These are phyloP conservation scores for Stenodema calcarata DNA, from an alignment of 2,888 invertebrate species.

Conservation along the genomic window DNA sequence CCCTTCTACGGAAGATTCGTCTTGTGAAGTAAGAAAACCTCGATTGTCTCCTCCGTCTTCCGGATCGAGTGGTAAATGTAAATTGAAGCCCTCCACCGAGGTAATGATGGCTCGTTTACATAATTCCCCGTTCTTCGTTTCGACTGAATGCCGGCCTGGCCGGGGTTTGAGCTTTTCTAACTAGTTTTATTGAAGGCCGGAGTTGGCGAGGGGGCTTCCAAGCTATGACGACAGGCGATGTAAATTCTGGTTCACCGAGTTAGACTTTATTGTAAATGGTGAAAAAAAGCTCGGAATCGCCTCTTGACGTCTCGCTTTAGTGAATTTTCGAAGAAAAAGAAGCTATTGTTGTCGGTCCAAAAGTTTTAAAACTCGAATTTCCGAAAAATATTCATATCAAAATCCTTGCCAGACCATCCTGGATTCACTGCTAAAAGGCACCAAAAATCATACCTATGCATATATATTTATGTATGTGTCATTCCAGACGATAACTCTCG, in stretches of 20 bases:
- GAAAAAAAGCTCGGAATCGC: neutral
- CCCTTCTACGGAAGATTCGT: neutral
- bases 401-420: no score
- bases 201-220: neutral
- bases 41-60: neutral
- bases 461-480: no score
- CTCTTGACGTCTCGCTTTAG: no score
- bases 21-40: neutral
- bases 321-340: no score
- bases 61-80: conserved; percentile 13
- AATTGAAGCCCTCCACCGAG: conserved; percentile 24
- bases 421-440: no score
- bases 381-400: no score
- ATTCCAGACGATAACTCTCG: no score
- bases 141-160: conserved; percentile 3
- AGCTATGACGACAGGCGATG: neutral
- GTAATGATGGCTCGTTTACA: conserved; percentile 43
- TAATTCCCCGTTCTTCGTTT: conserved; percentile 29
- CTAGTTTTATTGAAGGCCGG: conserved; percentile 22
- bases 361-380: no score
- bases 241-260: neutral
- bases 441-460: no score
- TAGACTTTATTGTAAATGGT: neutral
- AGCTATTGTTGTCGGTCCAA: no score
- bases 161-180: conserved; percentile 9